A percentile compares a stretch with the other conserved stretches of the same genome.
phyloP scores from a whole-genome alignment of 2,888 invertebrate species.

The Drosophila pseudotalamancana region DNA sequence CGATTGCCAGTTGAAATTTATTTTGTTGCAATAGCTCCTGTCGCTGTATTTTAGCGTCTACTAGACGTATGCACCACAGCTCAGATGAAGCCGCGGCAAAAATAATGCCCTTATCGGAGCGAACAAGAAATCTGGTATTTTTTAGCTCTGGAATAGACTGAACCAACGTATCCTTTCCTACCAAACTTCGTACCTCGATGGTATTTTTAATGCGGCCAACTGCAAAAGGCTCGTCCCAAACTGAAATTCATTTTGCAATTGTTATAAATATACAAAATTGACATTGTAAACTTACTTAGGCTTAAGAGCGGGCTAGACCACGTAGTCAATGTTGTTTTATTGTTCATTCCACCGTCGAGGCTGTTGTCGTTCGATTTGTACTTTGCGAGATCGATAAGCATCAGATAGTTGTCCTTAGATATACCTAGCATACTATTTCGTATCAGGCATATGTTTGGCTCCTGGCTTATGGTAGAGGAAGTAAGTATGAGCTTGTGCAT shows the following conservation, averaged over 20 bases:
- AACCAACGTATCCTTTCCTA: slow-evolving; percentile 88
- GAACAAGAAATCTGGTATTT: slow-evolving; percentile 90
- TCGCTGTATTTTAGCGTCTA: slow-evolving; percentile 93
- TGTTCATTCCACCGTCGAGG: slow-evolving; percentile 44
- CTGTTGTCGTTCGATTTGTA: slow-evolving; percentile 61
- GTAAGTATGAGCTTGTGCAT: slow-evolving; percentile 94
- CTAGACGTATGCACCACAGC: slow-evolving; percentile 93
- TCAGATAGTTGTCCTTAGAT: slow-evolving; percentile 94
- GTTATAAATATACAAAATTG: not conserved
- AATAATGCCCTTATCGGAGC: slow-evolving; percentile 91
- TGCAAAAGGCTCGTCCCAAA: slow-evolving; percentile 97
- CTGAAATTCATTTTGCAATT: slow-evolving; percentile 78
- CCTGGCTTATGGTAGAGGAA: slow-evolving; percentile 90
- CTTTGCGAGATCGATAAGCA: slow-evolving; percentile 91
- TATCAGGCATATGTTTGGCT: slow-evolving; percentile 92
- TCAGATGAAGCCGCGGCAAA: slow-evolving; percentile 95
- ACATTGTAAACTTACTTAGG: slow-evolving; percentile 64
- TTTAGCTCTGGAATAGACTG: slow-evolving; percentile 91
- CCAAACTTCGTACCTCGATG: slow-evolving; percentile 94
- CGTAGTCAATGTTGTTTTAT: slow-evolving; percentile 61
- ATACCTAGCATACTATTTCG: slow-evolving; percentile 91
- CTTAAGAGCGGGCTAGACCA: slow-evolving; percentile 82
- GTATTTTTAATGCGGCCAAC: slow-evolving; percentile 93
- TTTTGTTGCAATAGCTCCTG: slow-evolving; percentile 93
- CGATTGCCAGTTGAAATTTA: slow-evolving; percentile 96